Percentiles rank a stretch among this genome's conserved stretches.
phyloP scores from a whole-genome alignment of 2,888 invertebrate genomes.

The Aphrophora alni region DNA sequence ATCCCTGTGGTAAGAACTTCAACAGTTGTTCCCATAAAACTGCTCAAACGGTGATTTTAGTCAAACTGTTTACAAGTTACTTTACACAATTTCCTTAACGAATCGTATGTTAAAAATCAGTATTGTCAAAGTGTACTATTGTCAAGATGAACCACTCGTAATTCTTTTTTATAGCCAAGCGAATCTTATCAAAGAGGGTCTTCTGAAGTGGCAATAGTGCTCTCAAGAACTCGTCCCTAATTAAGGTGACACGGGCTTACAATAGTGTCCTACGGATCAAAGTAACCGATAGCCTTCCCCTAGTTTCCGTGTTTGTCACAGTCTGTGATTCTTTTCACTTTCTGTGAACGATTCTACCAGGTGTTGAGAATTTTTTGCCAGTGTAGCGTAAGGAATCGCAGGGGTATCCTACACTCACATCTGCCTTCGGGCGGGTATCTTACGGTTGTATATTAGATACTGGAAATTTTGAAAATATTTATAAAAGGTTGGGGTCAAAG shows the following conservation, averaged over 20 bases:
- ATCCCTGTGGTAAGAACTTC: no score
- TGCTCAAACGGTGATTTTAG: no score
- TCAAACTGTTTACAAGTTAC: no score
- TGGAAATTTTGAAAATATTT: no score
- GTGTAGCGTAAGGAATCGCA: background rate
- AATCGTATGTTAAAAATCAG: background rate
- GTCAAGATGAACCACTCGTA: slow-evolving; percentile 1
- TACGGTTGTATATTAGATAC: no score
- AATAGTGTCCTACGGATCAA: background rate
- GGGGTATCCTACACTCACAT: background rate
- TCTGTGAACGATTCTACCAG: background rate
- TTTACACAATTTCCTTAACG: background rate
- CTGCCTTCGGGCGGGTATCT: background rate
- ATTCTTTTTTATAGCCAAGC: background rate
- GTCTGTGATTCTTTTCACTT: background rate
- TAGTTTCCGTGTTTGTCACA: background rate
- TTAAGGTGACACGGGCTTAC: slow-evolving; percentile 9
- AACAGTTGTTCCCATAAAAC: no score
- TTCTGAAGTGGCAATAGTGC: slow-evolving; percentile 6
- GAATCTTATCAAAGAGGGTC: background rate
- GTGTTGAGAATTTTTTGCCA: background rate
- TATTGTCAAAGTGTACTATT: background rate
- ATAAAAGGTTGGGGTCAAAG: background rate
- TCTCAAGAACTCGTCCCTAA: background rate
- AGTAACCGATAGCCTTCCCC: background rate